Percentiles rank a stretch among this genome's conserved stretches.
These are phyloP conservation scores for Drosophila fulvimacula DNA, from an alignment of 2,888 invertebrate genomes.

Conservation along the genomic window DNA sequence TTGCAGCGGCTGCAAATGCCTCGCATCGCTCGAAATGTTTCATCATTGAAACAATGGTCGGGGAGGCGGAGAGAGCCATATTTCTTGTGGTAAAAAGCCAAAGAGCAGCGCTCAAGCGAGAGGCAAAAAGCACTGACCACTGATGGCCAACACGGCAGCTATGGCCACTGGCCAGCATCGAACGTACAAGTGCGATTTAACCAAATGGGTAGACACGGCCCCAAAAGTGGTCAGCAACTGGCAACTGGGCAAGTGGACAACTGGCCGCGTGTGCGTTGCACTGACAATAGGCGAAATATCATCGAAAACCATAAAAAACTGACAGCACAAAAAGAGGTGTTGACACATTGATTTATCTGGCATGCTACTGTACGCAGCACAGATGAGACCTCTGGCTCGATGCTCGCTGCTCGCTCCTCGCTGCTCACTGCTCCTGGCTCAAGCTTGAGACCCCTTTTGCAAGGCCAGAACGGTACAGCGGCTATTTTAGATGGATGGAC, in stretches of 20 bases:
- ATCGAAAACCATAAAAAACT: constrained; percentile 84
- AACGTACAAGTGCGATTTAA: constrained; percentile 65
- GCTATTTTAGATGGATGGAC: constrained; percentile 53
- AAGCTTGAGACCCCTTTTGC: constrained; percentile 12
- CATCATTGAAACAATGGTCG: constrained; percentile 62
- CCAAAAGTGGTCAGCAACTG: constrained; percentile 57
- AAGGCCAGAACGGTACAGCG: constrained; percentile 22
- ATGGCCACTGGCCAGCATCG: constrained; percentile 23
- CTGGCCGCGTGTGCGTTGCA: constrained; percentile 62
- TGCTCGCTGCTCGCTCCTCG: not conserved
- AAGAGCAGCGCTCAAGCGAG: constrained; percentile 38
- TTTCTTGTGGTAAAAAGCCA: constrained; percentile 79
- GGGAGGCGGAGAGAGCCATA: constrained; percentile 63
- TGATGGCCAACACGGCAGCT: constrained; percentile 63
- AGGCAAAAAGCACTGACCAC: constrained; percentile 61
- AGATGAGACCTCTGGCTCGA: constrained; percentile 59
- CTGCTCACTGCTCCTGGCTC: constrained; percentile 8
- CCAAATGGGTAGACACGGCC: constrained; percentile 70
- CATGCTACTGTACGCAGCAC: constrained; percentile 82
- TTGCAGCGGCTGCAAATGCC: constrained; percentile 65
- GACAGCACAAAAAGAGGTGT: constrained; percentile 85
- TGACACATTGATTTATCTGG: constrained; percentile 85
- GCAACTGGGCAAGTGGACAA: constrained; percentile 17
- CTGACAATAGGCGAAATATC: constrained; percentile 84
- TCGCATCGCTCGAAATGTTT: constrained; percentile 77